Evolutionary conservation across 2,797 vertebrate species (phyloP), one percentile per base, ranked within the genome.

Genomic region (Adrianichthys oophorus): DNA sequence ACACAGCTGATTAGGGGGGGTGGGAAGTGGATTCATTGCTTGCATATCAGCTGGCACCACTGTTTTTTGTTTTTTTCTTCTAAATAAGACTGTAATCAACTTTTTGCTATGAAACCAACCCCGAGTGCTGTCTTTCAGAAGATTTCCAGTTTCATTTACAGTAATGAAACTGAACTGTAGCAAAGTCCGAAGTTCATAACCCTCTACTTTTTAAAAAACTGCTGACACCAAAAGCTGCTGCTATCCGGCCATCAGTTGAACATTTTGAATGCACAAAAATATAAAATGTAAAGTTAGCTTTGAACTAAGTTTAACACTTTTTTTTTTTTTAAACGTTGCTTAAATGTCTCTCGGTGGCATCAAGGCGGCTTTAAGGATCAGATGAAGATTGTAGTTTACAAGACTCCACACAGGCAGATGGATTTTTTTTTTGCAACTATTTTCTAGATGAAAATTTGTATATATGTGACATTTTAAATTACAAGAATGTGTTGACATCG

Each of bases 341-440:
- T 12, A 40, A 5, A 37, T 8, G 23, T 48, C 21, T 37, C 12
- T 18, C 4, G 8, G 26, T 15, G 32, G 2, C 7, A 15, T 62
- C 4, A 45, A 43, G 43, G 2, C 0, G 32, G 46, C 7, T 48
- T 40, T 10, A 17, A 49, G 4, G 29, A n/a, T 23, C 1, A 14
- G 32, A n/a, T 41, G 29, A 44, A 18, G 18, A n/a, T 56, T 55
- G 24, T 32, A 32, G 57, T 53, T 14, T 24, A 54, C 41, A 47
- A 54, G 77, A 78, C 48, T 62, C 63, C 59, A 79, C 59, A 56
- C 70, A 21, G 81, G 77, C 86, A 83, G 88, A 85, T 63, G 45
- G 59, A 66, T 70, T 83, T 73, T 75, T 66, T 76, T 71, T 83
- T 80, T 42, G 10, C 56, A 59, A 60, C 70, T 15, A 41, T 60